phyloP scores from a whole-genome alignment of 2,888 invertebrate species.

The Polia nebulosa region DNA sequence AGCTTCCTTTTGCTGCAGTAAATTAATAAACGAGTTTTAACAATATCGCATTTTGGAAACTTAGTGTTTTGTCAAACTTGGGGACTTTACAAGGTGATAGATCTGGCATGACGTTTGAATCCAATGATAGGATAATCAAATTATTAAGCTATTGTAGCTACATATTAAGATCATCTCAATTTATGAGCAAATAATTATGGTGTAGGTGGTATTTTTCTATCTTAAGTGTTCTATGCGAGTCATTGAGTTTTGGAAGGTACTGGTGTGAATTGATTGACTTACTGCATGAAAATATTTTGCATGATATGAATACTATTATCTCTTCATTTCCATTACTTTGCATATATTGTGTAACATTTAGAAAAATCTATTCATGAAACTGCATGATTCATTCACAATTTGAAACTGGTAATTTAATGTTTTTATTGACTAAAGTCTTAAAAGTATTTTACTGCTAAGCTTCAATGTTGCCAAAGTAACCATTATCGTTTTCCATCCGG shows the following conservation, averaged over 20 bases:
- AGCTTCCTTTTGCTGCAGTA: slow-evolving; percentile 14
- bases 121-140: neutral
- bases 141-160: neutral
- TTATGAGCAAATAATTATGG: slow-evolving; percentile 14
- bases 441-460: neutral
- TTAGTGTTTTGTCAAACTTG: slow-evolving; percentile 44
- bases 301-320: slow-evolving; percentile 33
- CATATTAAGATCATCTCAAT: neutral
- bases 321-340: slow-evolving; percentile 16
- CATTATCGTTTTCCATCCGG: too few relatives aligned
- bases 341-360: slow-evolving; percentile 42
- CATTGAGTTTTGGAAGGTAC: slow-evolving; percentile 14
- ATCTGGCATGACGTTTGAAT: slow-evolving; percentile 50
- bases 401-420: neutral
- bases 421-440: neutral
- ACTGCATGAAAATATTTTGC: slow-evolving; percentile 44
- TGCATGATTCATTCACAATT: slow-evolving; percentile 19
- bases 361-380: neutral
- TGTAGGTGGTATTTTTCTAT: slow-evolving; percentile 23
- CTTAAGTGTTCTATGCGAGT: neutral
- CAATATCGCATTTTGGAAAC: slow-evolving; percentile 3
- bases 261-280: slow-evolving; percentile 5
- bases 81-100: slow-evolving; percentile 51
- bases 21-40: neutral
- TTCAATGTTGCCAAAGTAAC: neutral